Percentiles rank a stretch among this genome's conserved stretches.
Conservation (phyloP, 2,113 vertebrate species). For the Odocoileus hemionus region DNA sequence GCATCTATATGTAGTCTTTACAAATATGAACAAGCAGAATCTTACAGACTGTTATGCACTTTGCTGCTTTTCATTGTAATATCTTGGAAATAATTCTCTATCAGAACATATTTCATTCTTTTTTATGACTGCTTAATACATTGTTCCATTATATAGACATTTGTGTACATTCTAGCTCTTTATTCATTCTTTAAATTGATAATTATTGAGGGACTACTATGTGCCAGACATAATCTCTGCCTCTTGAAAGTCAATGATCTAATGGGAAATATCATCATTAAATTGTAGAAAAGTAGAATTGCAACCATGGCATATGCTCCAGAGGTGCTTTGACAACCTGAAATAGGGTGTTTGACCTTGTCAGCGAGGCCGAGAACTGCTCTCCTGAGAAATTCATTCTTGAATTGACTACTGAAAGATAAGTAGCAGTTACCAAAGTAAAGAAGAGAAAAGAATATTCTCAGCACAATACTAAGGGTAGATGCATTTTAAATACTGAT, state of each 20-base stretch:
- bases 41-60: neutral
- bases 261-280: neutral
- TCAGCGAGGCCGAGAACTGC: neutral
- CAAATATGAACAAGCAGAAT: neutral
- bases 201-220: neutral
- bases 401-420: neutral
- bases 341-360: neutral
- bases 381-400: neutral
- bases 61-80: neutral
- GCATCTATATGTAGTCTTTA: neutral
- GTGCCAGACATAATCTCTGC: neutral
- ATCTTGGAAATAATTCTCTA: neutral
- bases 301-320: neutral
- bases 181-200: neutral
- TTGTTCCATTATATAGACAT: neutral
- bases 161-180: neutral
- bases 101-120: neutral
- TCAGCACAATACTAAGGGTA: neutral
- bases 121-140: neutral
- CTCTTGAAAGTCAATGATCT: neutral
- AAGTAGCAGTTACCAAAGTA: neutral
- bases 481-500: neutral
- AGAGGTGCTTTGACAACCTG: neutral
- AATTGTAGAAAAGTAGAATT: slow-evolving; percentile 3
- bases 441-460: neutral